These are phyloP conservation scores for Limenitis camilla DNA, from an alignment of 2,888 invertebrate species.

Conservation along the genomic window DNA sequence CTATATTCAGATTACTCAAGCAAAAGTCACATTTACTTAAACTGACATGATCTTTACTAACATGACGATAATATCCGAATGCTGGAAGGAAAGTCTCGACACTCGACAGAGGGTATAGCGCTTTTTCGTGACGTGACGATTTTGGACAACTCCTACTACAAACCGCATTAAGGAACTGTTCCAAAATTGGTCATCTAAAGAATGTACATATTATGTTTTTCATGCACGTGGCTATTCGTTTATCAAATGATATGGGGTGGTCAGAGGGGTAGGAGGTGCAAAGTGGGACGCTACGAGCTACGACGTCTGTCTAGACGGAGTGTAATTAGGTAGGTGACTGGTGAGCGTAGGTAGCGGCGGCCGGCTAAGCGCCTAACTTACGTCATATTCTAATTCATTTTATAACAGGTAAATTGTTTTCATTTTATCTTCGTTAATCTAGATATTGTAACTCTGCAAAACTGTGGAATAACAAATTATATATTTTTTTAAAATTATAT, in stretches of 20 bases:
- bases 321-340: slow-evolving; percentile 67
- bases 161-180: too few relatives aligned
- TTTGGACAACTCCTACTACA: too few relatives aligned
- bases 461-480: background rate
- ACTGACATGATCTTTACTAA: too few relatives aligned
- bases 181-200: background rate
- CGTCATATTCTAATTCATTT: slow-evolving; percentile 51
- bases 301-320: slow-evolving; percentile 63
- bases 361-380: slow-evolving; percentile 38
- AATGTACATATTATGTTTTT: background rate
- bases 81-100: too few relatives aligned
- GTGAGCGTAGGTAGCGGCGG: slow-evolving; percentile 58
- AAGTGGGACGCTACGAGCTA: slow-evolving; percentile 47
- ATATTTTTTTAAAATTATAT: too few relatives aligned
- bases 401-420: slow-evolving; percentile 37
- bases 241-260: slow-evolving; percentile 32
- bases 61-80: too few relatives aligned
- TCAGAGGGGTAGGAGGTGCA: slow-evolving; percentile 40
- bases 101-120: too few relatives aligned
- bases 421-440: slow-evolving; percentile 8
- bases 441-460: background rate
- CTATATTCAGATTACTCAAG: too few relatives aligned
- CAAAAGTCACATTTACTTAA: too few relatives aligned
- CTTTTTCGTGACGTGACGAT: too few relatives aligned
- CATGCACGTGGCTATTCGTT: slow-evolving; percentile 25